phyloP scores from a whole-genome alignment of 1,140 invertebrate genomes.

The Anagrus nilaparvatae region DNA sequence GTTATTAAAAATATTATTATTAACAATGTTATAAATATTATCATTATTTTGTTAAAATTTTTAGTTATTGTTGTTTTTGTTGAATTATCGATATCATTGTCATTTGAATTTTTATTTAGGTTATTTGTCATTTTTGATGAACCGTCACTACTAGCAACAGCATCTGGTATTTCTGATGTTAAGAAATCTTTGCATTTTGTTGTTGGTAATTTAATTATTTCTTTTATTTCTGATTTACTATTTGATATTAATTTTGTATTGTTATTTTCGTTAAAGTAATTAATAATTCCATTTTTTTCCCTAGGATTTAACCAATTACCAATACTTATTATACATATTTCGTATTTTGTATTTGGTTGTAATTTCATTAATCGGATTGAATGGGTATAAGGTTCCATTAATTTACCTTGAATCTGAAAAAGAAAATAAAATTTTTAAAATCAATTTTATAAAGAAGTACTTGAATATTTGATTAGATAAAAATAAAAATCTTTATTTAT shows the following conservation, averaged over 20 bases:
- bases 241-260: too few species aligned
- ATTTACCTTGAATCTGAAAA: slow-evolving; percentile 57
- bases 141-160: slow-evolving; percentile 40
- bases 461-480: too few species aligned
- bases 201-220: too few species aligned
- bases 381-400: slow-evolving; percentile 53
- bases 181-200: slow-evolving; percentile 62
- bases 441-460: too few species aligned
- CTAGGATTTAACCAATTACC: slow-evolving; percentile 50
- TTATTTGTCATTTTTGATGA: too few species aligned
- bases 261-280: too few species aligned
- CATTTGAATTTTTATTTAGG: too few species aligned
- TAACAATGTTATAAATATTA: too few species aligned
- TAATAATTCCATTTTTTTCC: too few species aligned
- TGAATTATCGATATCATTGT: slow-evolving; percentile 44
- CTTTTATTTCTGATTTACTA: too few species aligned
- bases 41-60: not conserved
- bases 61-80: too few species aligned
- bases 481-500: too few species aligned
- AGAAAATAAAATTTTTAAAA: not conserved
- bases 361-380: slow-evolving; percentile 61
- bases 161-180: slow-evolving; percentile 56
- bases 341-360: slow-evolving; percentile 63
- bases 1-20: slow-evolving; percentile 43
- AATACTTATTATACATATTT: slow-evolving; percentile 71